These are phyloP conservation scores for Hydrolagus colliei DNA, from an alignment of 2,797 vertebrate species.

Conservation along the genomic window DNA sequence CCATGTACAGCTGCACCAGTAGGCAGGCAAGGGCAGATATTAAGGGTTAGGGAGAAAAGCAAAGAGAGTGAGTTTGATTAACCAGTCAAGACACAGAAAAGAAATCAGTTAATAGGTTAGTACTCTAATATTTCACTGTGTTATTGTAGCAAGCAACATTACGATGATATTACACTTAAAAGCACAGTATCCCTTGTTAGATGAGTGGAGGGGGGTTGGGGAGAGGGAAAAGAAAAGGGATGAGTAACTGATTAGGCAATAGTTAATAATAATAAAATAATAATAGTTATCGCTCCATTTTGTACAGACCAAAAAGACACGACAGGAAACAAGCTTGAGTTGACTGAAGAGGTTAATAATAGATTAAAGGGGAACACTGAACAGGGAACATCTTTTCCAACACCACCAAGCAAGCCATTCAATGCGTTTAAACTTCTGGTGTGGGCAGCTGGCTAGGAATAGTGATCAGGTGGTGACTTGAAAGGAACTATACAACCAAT, in stretches of 20 bases:
- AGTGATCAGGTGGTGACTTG: no score
- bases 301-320: not conserved
- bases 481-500: no score
- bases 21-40: slow-evolving; percentile 55
- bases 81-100: not conserved
- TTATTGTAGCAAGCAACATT: slow-evolving; percentile 1
- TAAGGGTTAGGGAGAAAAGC: slow-evolving; percentile 30
- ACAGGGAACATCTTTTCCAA: not conserved
- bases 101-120: slow-evolving; percentile 19
- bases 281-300: not conserved
- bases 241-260: no score
- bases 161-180: not conserved
- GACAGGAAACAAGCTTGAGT: not conserved
- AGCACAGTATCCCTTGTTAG: not conserved
- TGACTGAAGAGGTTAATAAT: not conserved
- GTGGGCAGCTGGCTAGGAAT: no score
- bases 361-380: not conserved
- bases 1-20: slow-evolving; percentile 67
- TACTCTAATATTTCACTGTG: not conserved
- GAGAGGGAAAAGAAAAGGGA: no score
- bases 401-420: not conserved
- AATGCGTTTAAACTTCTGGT: no score
- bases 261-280: no score
- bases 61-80: slow-evolving; percentile 28
- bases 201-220: no score